A percentile compares a stretch with the other conserved stretches of the same genome.
phyloP scores from a whole-genome alignment of 2,797 vertebrate species.

The Pitangus sulphuratus region DNA sequence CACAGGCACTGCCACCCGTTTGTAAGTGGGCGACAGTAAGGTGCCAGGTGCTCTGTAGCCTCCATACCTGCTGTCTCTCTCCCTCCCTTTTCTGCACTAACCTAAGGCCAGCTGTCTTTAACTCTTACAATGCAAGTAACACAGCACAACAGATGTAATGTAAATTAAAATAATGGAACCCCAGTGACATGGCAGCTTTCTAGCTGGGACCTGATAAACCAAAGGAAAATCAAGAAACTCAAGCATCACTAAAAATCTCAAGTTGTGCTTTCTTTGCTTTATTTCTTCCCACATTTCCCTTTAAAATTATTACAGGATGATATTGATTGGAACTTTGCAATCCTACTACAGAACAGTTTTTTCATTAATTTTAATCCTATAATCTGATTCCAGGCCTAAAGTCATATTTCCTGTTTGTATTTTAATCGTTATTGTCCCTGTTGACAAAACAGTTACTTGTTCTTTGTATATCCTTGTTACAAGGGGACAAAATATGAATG shows the following conservation, averaged over 20 bases:
- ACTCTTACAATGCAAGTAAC: not conserved
- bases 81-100: not conserved
- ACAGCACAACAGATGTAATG: not conserved
- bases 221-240: conserved; percentile 4
- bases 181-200: not conserved
- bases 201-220: not conserved
- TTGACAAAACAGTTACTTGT: conserved; percentile 44
- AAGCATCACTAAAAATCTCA: not conserved
- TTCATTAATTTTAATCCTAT: conserved; percentile 78
- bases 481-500: conserved; percentile 48
- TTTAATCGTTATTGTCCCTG: conserved; percentile 73
- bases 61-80: not conserved
- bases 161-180: not conserved
- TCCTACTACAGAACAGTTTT: conserved; percentile 55
- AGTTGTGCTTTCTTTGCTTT: conserved; percentile 33
- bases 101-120: not conserved
- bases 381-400: conserved; percentile 76
- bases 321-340: conserved; percentile 71
- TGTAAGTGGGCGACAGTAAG: rapidly evolving
- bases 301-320: conserved; percentile 63
- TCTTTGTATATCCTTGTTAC: conserved; percentile 51
- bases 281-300: not conserved
- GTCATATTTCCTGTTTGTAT: conserved; percentile 70
- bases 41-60: not conserved
- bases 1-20: not conserved